phyloP scores from a whole-genome alignment of 2,888 invertebrate species.

The Tryphoninae sp. region DNA sequence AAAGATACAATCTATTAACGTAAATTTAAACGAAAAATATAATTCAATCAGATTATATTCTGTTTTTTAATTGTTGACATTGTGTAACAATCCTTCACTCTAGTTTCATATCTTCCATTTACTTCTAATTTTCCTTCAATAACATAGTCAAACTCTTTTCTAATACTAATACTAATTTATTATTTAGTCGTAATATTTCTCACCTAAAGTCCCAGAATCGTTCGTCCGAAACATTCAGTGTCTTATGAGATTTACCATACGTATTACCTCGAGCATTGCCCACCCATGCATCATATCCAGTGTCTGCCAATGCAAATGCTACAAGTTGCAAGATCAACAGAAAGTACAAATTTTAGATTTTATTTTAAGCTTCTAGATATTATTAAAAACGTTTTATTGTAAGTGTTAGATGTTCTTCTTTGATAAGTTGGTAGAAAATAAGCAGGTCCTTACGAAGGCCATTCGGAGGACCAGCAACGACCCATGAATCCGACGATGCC shows the following conservation, averaged over 20 bases:
- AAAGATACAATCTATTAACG: too few relatives aligned
- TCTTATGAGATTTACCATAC: constrained; percentile 35
- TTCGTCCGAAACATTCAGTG: background rate
- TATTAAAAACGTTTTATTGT: background rate
- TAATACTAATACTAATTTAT: background rate
- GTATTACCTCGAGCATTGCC: constrained; percentile 80
- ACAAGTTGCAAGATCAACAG: background rate
- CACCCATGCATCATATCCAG: constrained; percentile 84
- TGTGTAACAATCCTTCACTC: too few relatives aligned
- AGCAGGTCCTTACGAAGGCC: constrained; percentile 72
- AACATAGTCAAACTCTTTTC: too few relatives aligned
- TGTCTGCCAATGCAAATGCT: constrained; percentile 81
- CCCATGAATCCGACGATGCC: constrained; percentile 74
- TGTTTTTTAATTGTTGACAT: too few relatives aligned
- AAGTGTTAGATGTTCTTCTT: background rate
- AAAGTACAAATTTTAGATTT: background rate
- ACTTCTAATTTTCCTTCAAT: too few relatives aligned
- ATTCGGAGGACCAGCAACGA: constrained; percentile 70
- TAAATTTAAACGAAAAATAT: too few relatives aligned
- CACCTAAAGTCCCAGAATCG: constrained; percentile 71
- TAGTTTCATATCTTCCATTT: too few relatives aligned
- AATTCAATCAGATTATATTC: too few relatives aligned
- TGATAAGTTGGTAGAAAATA: background rate
- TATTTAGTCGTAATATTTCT: background rate
- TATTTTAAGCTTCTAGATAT: background rate